A percentile compares a stretch with the other conserved stretches of the same genome.
Evolutionary conservation across 2,797 vertebrate species (phyloP).

Genomic region (Brachyrhaphis roseni): DNA sequence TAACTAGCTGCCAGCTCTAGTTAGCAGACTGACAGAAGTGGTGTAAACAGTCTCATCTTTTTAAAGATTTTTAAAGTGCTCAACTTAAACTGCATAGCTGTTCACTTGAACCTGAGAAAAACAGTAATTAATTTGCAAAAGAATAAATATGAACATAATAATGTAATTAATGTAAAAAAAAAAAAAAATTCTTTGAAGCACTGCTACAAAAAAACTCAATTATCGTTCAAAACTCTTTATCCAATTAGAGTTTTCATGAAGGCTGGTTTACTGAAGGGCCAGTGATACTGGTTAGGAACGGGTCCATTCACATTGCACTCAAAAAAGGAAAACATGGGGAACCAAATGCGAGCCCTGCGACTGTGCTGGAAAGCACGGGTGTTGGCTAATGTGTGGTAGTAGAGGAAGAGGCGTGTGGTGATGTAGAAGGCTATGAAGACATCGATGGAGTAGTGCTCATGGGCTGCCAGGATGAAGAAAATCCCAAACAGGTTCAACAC

Average conservation of each 20-base stretch:
- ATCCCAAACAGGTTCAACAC: slow-evolving; percentile 98
- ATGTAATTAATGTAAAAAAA: background rate
- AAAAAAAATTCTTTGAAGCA: background rate
- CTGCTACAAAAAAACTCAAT: slow-evolving; percentile 18
- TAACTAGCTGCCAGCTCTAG: background rate
- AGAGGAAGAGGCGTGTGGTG: slow-evolving; percentile 96
- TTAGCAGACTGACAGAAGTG: background rate
- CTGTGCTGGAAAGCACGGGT: slow-evolving; percentile 95
- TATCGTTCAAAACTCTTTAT: slow-evolving; percentile 61
- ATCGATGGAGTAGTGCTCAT: slow-evolving; percentile 98
- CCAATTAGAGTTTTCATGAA: slow-evolving; percentile 90
- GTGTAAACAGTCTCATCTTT: background rate
- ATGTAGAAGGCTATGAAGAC: slow-evolving; percentile 99
- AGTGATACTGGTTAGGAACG: slow-evolving; percentile 96
- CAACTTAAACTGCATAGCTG: slow-evolving; percentile 13
- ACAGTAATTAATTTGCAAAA: slow-evolving; percentile 7
- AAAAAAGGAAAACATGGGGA: slow-evolving; percentile 98
- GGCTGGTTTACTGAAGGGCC: slow-evolving; percentile 91
- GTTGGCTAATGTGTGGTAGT: slow-evolving; percentile 96
- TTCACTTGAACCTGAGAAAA: slow-evolving; percentile 13
- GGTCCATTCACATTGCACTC: slow-evolving; percentile 97
- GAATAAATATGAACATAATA: slow-evolving; percentile 4
- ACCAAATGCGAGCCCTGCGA: slow-evolving; percentile 94
- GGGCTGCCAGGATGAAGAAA: slow-evolving; percentile 97
- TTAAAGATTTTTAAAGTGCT: background rate